Conservation (phyloP, 2,797 vertebrate genomes). For the Spinus pinus region DNA sequence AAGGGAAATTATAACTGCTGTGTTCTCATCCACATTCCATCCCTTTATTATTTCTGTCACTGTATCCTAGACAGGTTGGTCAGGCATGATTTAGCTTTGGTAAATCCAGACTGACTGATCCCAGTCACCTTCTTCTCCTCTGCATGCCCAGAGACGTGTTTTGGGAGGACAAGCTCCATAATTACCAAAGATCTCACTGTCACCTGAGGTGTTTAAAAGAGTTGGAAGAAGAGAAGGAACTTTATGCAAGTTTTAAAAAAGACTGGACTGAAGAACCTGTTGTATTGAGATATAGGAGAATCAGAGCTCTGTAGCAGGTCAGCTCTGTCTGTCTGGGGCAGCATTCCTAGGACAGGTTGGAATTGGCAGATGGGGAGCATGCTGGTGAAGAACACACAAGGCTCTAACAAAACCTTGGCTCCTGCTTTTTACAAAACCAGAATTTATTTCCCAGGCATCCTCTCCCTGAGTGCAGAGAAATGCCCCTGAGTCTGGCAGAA, state of each 20-base stretch:
- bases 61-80: not conserved
- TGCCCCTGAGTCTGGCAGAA: not conserved
- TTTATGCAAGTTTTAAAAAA: not conserved
- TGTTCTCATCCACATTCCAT: not conserved
- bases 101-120: not conserved
- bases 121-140: not conserved
- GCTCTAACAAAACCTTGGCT: not conserved
- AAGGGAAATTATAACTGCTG: not conserved
- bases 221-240: not conserved
- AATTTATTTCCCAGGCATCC: not conserved
- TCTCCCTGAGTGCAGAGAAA: not conserved
- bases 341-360: not conserved
- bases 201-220: not conserved
- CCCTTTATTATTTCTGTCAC: not conserved
- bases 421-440: not conserved
- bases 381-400: not conserved
- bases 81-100: slow-evolving; percentile 1
- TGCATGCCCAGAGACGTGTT: not conserved
- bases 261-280: not conserved
- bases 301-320: not conserved
- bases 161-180: not conserved
- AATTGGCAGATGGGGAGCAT: not conserved
- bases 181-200: not conserved
- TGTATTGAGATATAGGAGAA: rapidly evolving
- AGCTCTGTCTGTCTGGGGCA: not conserved